These are phyloP conservation scores for Equus quagga DNA, from an alignment of 2,113 vertebrate genomes.

Conservation along the genomic window DNA sequence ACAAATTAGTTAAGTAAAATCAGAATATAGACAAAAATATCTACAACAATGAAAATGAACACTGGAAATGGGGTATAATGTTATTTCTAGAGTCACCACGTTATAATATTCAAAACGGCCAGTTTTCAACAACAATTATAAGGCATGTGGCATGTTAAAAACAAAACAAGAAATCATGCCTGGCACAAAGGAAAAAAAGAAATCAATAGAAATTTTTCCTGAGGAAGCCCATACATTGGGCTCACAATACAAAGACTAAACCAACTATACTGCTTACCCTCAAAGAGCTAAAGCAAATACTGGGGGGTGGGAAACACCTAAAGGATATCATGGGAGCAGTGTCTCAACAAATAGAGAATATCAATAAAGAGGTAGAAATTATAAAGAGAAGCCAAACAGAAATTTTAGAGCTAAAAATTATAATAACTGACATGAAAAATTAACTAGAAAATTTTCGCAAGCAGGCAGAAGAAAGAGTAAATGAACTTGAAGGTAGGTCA, in stretches of 20 bases:
- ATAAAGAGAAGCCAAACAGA: not conserved
- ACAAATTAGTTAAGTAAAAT: not conserved
- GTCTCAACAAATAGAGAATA: not conserved
- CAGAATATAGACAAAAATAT: not conserved
- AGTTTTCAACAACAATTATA: not conserved
- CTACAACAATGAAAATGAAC: not conserved
- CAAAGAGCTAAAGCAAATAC: not conserved
- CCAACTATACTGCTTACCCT: not conserved
- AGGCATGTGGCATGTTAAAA: not conserved
- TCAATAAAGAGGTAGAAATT: not conserved
- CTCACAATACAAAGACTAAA: not conserved
- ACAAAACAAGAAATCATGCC: not conserved
- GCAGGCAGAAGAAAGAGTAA: too few species aligned
- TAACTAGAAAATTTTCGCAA: not conserved
- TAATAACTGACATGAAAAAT: not conserved
- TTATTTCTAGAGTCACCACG: not conserved
- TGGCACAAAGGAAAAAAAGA: not conserved
- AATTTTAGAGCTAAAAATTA: too few species aligned
- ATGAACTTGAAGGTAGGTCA: not conserved
- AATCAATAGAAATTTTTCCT: not conserved
- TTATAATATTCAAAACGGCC: not conserved
- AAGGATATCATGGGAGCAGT: not conserved
- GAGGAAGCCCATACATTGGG: not conserved
- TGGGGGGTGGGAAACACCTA: not conserved
- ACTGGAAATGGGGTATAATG: not conserved